Base-by-base conservation (phyloP, 2,797 vertebrate genomes). In the Merluccius polli region DNA sequence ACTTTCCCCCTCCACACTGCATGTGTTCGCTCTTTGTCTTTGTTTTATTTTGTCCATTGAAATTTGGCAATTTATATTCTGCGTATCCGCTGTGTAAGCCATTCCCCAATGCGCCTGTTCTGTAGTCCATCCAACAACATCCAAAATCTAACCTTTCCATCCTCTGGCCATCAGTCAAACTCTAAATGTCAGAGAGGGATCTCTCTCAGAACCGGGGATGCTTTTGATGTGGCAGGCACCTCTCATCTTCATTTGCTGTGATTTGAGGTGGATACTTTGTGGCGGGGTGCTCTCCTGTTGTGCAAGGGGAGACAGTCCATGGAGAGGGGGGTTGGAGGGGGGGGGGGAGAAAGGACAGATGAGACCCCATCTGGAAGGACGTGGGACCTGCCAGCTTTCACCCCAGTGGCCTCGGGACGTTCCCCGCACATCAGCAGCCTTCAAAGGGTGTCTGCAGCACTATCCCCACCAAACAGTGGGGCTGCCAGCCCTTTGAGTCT, bases 341-440 rank as follows among this genome's bases (percentile, higher is more conserved):
- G 21, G 67, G 36, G 30, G 71, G 38, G 10, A 27, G 12, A 1
- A 38, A 75, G 75, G 73, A 29, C 67, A 73, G 79, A 76, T 80
- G 88, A 89, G 79, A 76, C 86, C 92, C 90, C 92, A 93, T 93
- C 92, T 93, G 92, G 90, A 90, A 81, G 32, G 77, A 86, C 76
- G 81, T 7, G 67, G 79, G 78, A 80, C 88, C 88, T 91, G 90
- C 89, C 90, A 92, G 84, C 88, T 83, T 79, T 85, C 83, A 78
- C 89, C 83, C 87, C 87, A 84, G 85, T 81, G 83, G 82, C 83
- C 85, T 29, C 2, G 81, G 88, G 85, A 85, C 4, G 33, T 72
- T 83, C 84, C 81, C 78, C 77, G 67, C 85, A 90, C 87, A 89
- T 90, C 85, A 85, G 83, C 82, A 82, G 83, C 83, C 90, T 90